Evolutionary conservation across 2,113 vertebrate species (phyloP).

Genomic region (Phylloscopus trochiloides): DNA sequence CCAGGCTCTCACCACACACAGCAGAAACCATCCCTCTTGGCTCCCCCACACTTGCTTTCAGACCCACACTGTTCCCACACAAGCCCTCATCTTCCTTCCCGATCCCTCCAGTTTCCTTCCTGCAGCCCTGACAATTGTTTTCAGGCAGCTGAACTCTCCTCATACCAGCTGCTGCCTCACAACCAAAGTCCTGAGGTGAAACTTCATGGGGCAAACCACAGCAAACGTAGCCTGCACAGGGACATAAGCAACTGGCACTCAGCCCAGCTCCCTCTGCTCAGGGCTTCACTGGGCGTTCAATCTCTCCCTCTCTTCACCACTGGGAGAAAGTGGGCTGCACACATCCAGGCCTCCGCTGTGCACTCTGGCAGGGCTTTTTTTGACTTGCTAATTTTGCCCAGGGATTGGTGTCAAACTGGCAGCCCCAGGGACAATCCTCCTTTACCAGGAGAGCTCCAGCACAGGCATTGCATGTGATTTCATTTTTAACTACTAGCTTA

Average conservation of each 20-base stretch:
- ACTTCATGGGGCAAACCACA: rapidly evolving
- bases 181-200: not conserved
- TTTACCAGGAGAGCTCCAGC: not conserved
- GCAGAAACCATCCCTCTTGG: not conserved
- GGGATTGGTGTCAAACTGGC: not conserved
- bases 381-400: not conserved
- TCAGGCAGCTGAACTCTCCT: not conserved
- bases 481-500: not conserved
- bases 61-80: rapidly evolving
- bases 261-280: not conserved
- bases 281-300: rapidly evolving
- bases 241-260: not conserved
- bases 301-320: not conserved
- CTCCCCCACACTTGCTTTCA: not conserved
- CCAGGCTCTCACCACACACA: not conserved
- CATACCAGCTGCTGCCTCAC: not conserved
- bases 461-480: not conserved
- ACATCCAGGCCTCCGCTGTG: rapidly evolving
- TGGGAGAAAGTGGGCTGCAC: not conserved
- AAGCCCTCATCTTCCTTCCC: not conserved
- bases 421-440: not conserved
- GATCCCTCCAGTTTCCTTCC: not conserved
- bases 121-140: not conserved
- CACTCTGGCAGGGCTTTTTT: not conserved
- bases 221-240: rapidly evolving